Base-by-base conservation (phyloP, 2,113 vertebrate species). In the Vidua chalybeata region DNA sequence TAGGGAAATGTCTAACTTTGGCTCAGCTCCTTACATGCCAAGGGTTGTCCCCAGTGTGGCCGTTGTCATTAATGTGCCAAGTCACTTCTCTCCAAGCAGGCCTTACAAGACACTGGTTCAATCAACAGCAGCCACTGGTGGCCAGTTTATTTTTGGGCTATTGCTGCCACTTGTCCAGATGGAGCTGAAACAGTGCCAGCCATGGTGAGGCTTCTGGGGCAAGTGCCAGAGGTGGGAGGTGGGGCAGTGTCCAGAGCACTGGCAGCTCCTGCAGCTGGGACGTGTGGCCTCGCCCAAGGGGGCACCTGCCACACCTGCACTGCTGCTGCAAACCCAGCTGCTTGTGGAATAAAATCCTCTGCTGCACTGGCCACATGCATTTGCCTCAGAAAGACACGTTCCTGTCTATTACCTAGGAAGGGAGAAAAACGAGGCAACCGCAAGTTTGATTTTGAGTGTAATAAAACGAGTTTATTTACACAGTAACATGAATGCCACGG, bases 391-490 rank as follows among this genome's bases (percentile, higher is more conserved):
- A 76, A 59, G 3, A 55, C 2, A 18, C 0, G 0, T 11, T 80
- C 52, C 30, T 3, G 2, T n/a, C 43, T 64, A 58, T 39, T 76
- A 21, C 39, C 51, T 68, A 22, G 55, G n/a, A 71, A 77, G 46
- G 63, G 54, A 89, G 24, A 75, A 85, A 87, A 95, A 35, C 14
- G 35, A 49, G 27, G 72, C 21, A 6, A 37, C 35, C 10, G 28
- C 61, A 72, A 11, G 30, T 58, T 58, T 74, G 69, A 52, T 52
- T 81, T 91, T 80, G 89, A 94, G 90, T 96, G 97, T 96, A 97
- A 97, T 96, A 98, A 98, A 98, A 97, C 91, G 89, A 96, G 76
- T 98, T 98, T 98, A 98, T 98, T 98, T 98, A 98, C 98, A 98
- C 81, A 97, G 96, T 98, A 97, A 98, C 95, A 95, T 93, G 97